Conservation (phyloP, 2,797 vertebrate genomes). For the Picus viridis region DNA sequence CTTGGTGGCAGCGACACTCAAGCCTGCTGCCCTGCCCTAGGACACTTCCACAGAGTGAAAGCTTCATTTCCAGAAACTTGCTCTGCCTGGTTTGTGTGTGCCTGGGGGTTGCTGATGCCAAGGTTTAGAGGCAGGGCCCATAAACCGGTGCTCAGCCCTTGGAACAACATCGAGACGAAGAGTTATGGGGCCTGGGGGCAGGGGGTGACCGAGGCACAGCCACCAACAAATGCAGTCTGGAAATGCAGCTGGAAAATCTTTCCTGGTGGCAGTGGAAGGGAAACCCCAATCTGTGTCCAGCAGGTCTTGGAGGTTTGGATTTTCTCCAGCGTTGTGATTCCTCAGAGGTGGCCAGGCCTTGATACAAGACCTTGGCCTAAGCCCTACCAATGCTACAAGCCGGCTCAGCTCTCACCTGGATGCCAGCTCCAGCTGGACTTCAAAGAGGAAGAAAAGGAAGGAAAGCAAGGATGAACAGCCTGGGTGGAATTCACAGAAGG, state of each 20-base stretch:
- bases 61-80: not conserved
- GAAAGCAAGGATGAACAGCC: not conserved
- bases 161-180: not conserved
- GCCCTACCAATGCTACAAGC: not conserved
- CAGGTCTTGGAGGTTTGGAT: not conserved
- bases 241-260: not conserved
- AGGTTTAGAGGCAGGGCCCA: not conserved
- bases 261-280: not conserved
- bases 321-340: not conserved
- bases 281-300: not conserved
- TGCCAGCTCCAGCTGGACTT: not conserved
- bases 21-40: not conserved
- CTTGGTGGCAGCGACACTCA: not conserved
- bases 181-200: not conserved
- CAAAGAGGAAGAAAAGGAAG: not conserved
- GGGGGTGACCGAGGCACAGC: not conserved
- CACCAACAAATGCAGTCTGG: not conserved
- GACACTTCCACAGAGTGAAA: accelerated
- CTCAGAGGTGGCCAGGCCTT: not conserved
- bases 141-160: slow-evolving; percentile 21
- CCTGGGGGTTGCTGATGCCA: not conserved
- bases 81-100: not conserved
- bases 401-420: not conserved
- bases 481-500: not conserved
- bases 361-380: not conserved